phyloP scores from a whole-genome alignment of 2,113 vertebrate species.

The Micronycteris hirsuta region DNA sequence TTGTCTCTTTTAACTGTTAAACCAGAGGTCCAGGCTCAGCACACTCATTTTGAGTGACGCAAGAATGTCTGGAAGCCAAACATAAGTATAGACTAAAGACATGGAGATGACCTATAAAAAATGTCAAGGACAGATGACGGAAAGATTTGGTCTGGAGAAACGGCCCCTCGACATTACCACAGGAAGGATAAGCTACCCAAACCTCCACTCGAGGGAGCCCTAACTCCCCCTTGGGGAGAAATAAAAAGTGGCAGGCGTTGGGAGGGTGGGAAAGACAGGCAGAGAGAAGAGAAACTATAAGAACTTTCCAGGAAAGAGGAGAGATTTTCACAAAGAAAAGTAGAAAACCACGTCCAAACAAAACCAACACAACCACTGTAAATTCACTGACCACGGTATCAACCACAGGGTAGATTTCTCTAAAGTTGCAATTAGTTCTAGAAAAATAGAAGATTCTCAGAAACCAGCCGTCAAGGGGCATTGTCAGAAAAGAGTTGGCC shows the following conservation, averaged over 20 bases:
- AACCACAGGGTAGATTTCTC: not conserved
- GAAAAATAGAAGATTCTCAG: conserved; percentile 13
- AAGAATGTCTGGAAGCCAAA: not conserved
- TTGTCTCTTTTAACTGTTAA: conserved; percentile 18
- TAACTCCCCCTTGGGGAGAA: not conserved
- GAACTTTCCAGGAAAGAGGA: not conserved
- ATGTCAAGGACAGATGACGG: not conserved
- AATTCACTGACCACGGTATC: not conserved
- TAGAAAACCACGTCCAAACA: not conserved
- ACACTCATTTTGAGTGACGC: not conserved
- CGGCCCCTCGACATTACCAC: not conserved
- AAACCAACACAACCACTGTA: not conserved
- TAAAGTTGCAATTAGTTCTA: conserved; percentile 17
- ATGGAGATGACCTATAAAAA: not conserved
- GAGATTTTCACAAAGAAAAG: not conserved
- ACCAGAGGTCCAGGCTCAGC: not conserved
- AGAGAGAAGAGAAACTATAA: not conserved
- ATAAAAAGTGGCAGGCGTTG: not conserved
- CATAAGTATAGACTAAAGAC: not conserved
- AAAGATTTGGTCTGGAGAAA: not conserved
- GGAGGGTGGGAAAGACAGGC: not conserved
- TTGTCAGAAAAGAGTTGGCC: conserved; percentile 1
- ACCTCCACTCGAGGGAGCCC: not conserved
- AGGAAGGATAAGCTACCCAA: not conserved
- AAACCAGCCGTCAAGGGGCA: not conserved